These are phyloP conservation scores for Eurystomus glaucurus DNA, from an alignment of 2,797 vertebrate genomes.

Conservation along the genomic window DNA sequence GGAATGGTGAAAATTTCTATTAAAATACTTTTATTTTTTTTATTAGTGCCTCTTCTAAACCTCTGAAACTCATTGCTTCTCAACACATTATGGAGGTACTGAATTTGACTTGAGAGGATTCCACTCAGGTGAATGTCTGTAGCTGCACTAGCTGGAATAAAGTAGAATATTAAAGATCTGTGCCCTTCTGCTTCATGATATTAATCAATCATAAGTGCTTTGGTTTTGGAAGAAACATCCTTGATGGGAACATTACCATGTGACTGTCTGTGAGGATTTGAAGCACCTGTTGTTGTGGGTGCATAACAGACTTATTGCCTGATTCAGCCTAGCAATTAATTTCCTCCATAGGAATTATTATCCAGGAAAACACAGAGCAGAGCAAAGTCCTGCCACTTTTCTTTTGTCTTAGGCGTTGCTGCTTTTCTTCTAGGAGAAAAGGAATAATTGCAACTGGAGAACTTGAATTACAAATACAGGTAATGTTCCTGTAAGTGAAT, in stretches of 20 bases:
- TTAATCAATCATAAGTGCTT: not conserved
- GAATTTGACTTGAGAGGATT: not conserved
- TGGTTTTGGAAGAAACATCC: not conserved
- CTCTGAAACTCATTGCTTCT: not conserved
- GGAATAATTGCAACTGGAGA: not conserved
- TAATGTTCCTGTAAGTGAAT: constrained; percentile 10
- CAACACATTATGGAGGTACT: not conserved
- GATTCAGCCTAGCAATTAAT: not conserved
- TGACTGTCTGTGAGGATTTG: not conserved
- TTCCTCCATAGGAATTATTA: constrained; percentile 15
- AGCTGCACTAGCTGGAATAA: not conserved
- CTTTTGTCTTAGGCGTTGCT: constrained; percentile 39
- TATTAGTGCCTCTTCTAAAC: not conserved
- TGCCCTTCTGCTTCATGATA: not conserved
- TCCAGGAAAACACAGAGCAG: constrained; percentile 22
- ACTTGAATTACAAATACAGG: not conserved
- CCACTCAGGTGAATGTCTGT: not conserved
- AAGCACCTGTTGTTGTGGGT: not conserved
- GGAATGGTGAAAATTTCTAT: not conserved
- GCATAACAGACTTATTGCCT: not conserved
- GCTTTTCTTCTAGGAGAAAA: constrained; percentile 37
- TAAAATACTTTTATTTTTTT: not conserved
- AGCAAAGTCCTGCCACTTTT: constrained; percentile 26
- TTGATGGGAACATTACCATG: not conserved
- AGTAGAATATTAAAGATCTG: not conserved